Conservation (phyloP, 2,888 invertebrate species). For the Lepidocyrtoides sp. region DNA sequence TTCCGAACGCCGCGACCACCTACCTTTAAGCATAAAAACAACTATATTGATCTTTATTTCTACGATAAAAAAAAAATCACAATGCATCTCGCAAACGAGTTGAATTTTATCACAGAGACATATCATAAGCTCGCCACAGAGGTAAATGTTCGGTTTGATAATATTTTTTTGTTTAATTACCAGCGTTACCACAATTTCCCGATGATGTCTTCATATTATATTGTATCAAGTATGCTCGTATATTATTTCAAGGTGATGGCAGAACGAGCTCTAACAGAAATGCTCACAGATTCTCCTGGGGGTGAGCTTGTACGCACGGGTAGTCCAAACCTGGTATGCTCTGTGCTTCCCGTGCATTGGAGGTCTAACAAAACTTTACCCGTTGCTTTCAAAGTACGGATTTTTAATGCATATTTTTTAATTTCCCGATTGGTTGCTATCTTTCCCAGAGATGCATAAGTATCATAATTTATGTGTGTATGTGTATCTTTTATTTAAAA, state of each 20-base stretch:
- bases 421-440: too few species aligned
- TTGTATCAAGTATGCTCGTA: neutral
- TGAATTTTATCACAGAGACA: slow-evolving; percentile 91
- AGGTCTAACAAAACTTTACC: slow-evolving; percentile 99
- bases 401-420: too few species aligned
- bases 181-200: too few species aligned
- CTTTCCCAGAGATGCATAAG: too few species aligned
- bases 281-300: slow-evolving; percentile 94
- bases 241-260: slow-evolving; percentile 81
- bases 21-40: too few species aligned
- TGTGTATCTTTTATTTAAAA: too few species aligned
- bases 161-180: neutral
- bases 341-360: slow-evolving; percentile 98
- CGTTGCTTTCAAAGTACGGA: slow-evolving; percentile 94
- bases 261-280: slow-evolving; percentile 86
- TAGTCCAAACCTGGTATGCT: slow-evolving; percentile 98
- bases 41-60: too few species aligned
- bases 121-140: slow-evolving; percentile 96
- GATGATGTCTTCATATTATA: neutral
- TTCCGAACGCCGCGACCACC: too few species aligned
- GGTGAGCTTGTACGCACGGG: slow-evolving; percentile 96
- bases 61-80: slow-evolving; percentile 65
- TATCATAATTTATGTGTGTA: too few species aligned
- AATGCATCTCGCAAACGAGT: slow-evolving; percentile 85
- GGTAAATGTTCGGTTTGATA: slow-evolving; percentile 67